Evolutionary conservation across 2,888 invertebrate genomes (phyloP).

Genomic region (Tineola bisselliella): DNA sequence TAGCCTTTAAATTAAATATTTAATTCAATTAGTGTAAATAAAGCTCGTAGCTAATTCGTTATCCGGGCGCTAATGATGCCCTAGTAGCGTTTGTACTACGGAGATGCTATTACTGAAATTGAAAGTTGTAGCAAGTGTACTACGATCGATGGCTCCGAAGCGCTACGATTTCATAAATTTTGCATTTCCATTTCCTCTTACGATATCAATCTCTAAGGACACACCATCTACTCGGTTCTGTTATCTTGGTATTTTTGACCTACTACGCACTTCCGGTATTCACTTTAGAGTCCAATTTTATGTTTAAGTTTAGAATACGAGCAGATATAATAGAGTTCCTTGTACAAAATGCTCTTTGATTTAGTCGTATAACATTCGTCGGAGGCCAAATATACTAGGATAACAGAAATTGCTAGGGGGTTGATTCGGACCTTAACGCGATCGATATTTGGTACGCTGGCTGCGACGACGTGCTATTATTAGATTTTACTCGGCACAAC

Average conservation of each 20-base stretch:
- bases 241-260: neutral
- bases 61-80: too few species aligned
- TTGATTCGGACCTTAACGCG: neutral
- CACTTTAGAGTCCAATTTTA: neutral
- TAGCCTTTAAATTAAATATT: too few species aligned
- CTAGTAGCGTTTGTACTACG: too few species aligned
- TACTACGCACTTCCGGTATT: neutral
- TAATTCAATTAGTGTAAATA: too few species aligned
- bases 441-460: neutral
- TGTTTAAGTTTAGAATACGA: neutral
- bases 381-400: slow-evolving; percentile 1
- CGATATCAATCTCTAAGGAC: neutral
- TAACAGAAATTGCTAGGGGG: neutral
- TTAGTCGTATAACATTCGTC: neutral
- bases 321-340: neutral
- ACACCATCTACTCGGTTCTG: neutral
- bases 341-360: neutral
- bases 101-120: too few species aligned
- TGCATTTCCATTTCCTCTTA: too few species aligned
- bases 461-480: too few species aligned
- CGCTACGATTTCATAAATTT: too few species aligned
- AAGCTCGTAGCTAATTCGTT: too few species aligned
- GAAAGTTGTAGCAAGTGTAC: too few species aligned
- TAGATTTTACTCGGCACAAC: too few species aligned
- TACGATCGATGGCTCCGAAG: too few species aligned